Evolutionary conservation across 2,888 invertebrate species (phyloP).

Genomic region (Megaustenia siamemsis): DNA sequence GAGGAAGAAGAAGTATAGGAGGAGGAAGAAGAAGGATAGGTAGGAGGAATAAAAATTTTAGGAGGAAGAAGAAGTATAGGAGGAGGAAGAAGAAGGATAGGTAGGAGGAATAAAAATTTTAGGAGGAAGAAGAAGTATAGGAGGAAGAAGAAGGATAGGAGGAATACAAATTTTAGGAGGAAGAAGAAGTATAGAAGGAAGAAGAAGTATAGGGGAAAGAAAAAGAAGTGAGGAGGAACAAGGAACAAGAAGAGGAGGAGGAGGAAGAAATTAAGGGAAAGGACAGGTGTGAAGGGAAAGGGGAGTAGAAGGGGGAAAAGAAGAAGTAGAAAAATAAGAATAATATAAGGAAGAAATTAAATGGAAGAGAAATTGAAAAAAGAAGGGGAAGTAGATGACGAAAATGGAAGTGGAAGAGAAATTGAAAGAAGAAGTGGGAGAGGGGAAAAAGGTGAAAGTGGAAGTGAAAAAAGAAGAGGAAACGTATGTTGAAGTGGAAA

Average conservation of each 20-base stretch:
- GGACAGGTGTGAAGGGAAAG: neutral
- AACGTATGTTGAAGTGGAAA: too few species aligned
- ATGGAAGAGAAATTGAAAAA: neutral
- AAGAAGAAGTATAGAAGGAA: neutral
- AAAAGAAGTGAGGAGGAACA: neutral
- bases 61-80: too few species aligned
- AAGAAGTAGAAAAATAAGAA: neutral
- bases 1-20: too few species aligned
- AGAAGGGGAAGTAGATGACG: constrained; percentile 6
- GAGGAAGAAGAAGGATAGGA: neutral
- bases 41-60: too few species aligned
- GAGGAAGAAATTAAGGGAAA: neutral
- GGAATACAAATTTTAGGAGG: neutral
- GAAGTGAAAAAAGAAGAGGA: neutral
- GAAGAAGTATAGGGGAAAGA: neutral
- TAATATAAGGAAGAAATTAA: neutral
- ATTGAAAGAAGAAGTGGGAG: neutral
- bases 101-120: too few species aligned
- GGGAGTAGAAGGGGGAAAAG: neutral
- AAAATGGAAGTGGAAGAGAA: constrained; percentile 15
- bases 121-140: too few species aligned
- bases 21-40: too few species aligned
- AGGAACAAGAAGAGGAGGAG: neutral
- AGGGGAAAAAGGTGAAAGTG: too few species aligned
- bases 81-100: neutral